Conservation (phyloP, 2,113 vertebrate species). For the Siphamia tubifer region DNA sequence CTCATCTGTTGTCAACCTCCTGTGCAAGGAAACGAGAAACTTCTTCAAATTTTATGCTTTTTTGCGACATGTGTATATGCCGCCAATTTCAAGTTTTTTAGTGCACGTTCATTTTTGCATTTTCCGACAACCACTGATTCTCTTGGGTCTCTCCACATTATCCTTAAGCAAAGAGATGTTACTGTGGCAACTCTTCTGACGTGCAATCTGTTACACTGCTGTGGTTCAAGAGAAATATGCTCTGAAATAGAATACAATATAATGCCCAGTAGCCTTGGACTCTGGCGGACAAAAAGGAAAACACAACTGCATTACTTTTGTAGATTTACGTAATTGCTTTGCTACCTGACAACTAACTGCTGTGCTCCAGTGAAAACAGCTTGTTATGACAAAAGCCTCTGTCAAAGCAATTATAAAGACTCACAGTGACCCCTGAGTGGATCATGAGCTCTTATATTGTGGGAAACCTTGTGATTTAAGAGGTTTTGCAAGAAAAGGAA, state of each 20-base stretch:
- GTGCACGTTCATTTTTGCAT: neutral
- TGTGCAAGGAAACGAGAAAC: too few species aligned
- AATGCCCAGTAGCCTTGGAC: slow-evolving; percentile 6
- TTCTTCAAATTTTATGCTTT: too few species aligned
- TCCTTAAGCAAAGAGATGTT: slow-evolving; percentile 1
- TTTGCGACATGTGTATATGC: too few species aligned
- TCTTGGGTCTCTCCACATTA: neutral
- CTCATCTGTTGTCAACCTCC: too few species aligned
- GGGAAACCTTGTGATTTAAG: slow-evolving; percentile 25
- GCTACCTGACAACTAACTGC: neutral
- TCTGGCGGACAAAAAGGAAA: too few species aligned
- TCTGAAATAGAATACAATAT: neutral
- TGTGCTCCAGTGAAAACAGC: neutral
- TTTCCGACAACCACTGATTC: neutral
- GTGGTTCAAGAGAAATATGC: neutral
- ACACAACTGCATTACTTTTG: neutral
- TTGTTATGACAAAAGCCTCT: neutral
- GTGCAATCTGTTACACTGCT: slow-evolving; percentile 4
- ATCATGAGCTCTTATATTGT: neutral
- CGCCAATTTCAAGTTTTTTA: neutral
- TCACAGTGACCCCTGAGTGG: neutral
- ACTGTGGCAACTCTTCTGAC: slow-evolving; percentile 20
- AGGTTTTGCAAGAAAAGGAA: neutral
- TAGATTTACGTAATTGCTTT: slow-evolving; percentile 8
- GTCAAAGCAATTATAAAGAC: neutral